Conservation (phyloP, 2,113 vertebrate genomes). For the Pachycephala philippinensis region DNA sequence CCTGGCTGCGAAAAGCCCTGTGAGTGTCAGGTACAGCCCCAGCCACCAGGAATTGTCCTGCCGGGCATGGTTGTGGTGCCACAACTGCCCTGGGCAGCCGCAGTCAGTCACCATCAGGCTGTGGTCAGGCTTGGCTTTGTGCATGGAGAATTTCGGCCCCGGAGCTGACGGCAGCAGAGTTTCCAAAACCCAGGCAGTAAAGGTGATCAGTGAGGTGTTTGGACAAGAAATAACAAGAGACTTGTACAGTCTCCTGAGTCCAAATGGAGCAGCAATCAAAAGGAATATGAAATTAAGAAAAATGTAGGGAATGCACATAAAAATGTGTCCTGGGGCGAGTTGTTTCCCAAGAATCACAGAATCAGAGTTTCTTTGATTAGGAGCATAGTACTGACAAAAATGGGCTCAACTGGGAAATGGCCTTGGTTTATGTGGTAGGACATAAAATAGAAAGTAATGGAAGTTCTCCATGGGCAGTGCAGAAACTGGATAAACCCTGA, state of each 20-base stretch:
- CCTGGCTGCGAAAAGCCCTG: not conserved
- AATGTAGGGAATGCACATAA: conserved; percentile 39
- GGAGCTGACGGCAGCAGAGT: not conserved
- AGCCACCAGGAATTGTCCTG: rapidly evolving
- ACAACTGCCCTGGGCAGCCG: not conserved
- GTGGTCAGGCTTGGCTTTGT: not conserved
- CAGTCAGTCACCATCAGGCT: not conserved
- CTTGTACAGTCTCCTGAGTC: not conserved
- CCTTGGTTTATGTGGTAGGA: not conserved
- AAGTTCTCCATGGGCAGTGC: not conserved
- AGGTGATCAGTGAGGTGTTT: not conserved
- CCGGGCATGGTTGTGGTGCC: rapidly evolving
- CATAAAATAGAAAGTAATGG: not conserved
- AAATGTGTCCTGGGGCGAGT: not conserved
- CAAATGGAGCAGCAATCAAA: conserved; percentile 17
- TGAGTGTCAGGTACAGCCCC: not conserved
- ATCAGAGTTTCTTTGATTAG: not conserved
- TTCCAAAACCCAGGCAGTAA: not conserved
- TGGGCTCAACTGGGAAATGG: not conserved
- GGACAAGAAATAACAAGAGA: conserved; percentile 39
- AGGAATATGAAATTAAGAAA: conserved; percentile 38
- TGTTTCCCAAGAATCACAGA: not conserved
- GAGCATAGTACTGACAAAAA: not conserved
- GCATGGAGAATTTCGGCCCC: rapidly evolving
- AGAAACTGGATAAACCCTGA: not conserved